Evolutionary conservation across 2,888 invertebrate genomes (phyloP).

Genomic region (Pecten maximus): DNA sequence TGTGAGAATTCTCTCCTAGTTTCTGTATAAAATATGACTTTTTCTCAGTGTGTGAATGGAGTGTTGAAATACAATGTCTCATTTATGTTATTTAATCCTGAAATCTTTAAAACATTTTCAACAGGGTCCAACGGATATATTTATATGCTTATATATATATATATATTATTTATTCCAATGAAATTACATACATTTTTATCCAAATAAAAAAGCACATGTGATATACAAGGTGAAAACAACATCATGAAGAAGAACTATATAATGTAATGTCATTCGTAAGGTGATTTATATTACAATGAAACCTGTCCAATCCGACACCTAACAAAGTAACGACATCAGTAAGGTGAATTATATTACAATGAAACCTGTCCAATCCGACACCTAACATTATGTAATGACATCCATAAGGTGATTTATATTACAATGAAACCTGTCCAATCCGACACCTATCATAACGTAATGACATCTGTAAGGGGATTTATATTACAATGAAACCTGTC

Average conservation of each 20-base stretch:
- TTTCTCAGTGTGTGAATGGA: neutral
- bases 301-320: too few relatives aligned
- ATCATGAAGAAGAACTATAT: neutral
- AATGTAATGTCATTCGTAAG: neutral
- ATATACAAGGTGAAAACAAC: neutral
- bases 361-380: too few relatives aligned
- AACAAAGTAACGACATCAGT: too few relatives aligned
- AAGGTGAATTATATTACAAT: too few relatives aligned
- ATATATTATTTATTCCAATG: constrained; percentile 33
- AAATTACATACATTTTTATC: neutral
- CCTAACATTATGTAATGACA: too few relatives aligned
- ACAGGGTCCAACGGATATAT: neutral
- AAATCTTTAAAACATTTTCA: neutral
- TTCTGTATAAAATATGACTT: neutral
- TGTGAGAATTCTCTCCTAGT: neutral
- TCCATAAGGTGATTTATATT: too few relatives aligned
- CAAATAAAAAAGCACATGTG: neutral
- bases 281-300: neutral
- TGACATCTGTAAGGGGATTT: too few relatives aligned
- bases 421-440: too few relatives aligned
- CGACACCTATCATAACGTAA: too few relatives aligned
- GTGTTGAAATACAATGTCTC: neutral
- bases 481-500: too few relatives aligned
- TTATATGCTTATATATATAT: neutral
- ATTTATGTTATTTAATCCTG: neutral